These are phyloP conservation scores for Tragulus kanchil DNA, from an alignment of 2,113 vertebrate species.

Conservation along the genomic window DNA sequence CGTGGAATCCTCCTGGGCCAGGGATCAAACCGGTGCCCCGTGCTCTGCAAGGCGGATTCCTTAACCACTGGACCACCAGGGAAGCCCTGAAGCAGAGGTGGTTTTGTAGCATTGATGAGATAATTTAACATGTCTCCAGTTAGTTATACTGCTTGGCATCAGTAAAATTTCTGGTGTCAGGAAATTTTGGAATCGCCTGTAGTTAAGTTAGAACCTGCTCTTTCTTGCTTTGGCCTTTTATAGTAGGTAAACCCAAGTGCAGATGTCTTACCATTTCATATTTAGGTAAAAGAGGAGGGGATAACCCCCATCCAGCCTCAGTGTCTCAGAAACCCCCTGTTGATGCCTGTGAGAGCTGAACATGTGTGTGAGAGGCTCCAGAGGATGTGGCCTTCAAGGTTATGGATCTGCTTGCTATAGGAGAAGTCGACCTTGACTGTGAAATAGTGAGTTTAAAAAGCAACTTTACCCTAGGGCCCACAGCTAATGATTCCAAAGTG, in stretches of 20 bases:
- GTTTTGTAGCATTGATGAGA: no score
- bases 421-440: conserved; percentile 64
- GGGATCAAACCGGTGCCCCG: no score
- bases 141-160: background rate
- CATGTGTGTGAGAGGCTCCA: conserved; percentile 21
- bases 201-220: background rate
- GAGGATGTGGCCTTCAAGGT: conserved; percentile 47
- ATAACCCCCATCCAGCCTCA: background rate
- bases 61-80: no score
- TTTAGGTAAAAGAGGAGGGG: background rate
- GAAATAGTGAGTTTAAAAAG: conserved; percentile 73
- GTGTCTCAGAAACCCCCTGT: conserved; percentile 41
- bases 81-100: no score
- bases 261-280: background rate
- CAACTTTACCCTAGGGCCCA: conserved; percentile 52
- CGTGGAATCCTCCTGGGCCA: no score
- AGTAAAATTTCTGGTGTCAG: conserved; percentile 19
- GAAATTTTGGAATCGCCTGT: background rate
- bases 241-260: conserved; percentile 21
- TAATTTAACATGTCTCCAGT: conserved; percentile 6
- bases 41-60: no score
- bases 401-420: conserved; percentile 46
- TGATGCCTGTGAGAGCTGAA: conserved; percentile 46
- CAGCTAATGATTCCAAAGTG: conserved; percentile 73
- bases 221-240: background rate